Evolutionary conservation across 2,888 invertebrate genomes (phyloP), one percentile per base, ranked within the genome.

Genomic region (Drosophila borealis): DNA sequence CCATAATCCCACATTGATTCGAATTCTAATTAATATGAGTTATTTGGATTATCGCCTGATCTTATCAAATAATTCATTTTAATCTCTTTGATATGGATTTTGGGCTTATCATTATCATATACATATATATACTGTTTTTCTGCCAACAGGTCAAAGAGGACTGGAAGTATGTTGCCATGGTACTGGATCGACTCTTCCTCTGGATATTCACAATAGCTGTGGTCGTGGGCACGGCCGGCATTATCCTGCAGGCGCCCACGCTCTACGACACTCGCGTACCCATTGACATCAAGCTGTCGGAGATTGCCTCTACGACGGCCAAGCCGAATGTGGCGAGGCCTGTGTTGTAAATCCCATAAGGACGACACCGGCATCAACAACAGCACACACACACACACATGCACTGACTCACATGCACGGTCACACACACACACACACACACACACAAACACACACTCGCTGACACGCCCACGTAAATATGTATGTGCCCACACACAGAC

Each of bases 151-250:
- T 97, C 82, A 97, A 97, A 93, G 98, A 98, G 94, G 98, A 99
- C 94, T 99, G 99, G 99, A 99, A 99, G 93, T 99, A 98, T 93
- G 98, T 99, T 83, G 98, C 98, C 74, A 98, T 98, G 97, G 98
- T 99, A 80, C 94, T 99, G 92, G 99, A 99, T 93, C 95, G 99
- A 74, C 94, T 99, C 90, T 99, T 99, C 93, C 95, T 99, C 89
- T 98, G 98, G 97, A 98, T 99, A 92, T 99, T 99, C 94, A 98
- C 98, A 83, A 94, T 98, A 91, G 98, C 98, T 53, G 98, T 98
- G 90, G 94, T 98, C 75, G 97, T 98, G 78, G 98, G 98, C 46
- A 98, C 97, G 56, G 97, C 97, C 33, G 97, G 97, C 59, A 98
- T 98, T 92, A 98, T 98, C 90, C 94, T 98, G 81, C 98, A 98